Conservation (phyloP, 1,140 invertebrate species). For the Atta cephalotes region DNA sequence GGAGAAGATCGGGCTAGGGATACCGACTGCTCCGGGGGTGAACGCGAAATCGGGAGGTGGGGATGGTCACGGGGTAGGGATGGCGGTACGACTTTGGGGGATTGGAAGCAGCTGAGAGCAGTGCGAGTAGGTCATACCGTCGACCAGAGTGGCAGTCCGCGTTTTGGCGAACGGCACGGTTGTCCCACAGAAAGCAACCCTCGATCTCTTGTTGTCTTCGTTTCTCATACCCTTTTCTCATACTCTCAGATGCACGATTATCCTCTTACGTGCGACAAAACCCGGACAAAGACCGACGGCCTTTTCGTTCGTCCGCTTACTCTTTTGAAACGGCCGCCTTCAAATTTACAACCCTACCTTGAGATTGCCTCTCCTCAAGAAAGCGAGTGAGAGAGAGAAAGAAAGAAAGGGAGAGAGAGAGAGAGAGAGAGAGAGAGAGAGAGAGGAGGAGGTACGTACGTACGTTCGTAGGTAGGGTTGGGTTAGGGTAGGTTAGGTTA, state of each 20-base stretch:
- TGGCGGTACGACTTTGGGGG: conserved; percentile 77
- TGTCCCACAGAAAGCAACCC: conserved; percentile 55
- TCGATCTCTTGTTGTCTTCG: conserved; percentile 35
- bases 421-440: conserved; percentile 11
- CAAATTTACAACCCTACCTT: background rate
- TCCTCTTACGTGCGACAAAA: conserved; percentile 3
- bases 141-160: conserved; percentile 81
- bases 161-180: conserved; percentile 78
- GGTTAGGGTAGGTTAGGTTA: too few relatives aligned
- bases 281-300: background rate
- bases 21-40: conserved; percentile 51
- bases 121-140: conserved; percentile 84
- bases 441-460: too few relatives aligned
- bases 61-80: conserved; percentile 63
- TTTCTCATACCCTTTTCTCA: background rate
- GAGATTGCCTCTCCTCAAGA: conserved; percentile 9
- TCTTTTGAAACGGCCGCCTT: conserved; percentile 22
- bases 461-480: too few relatives aligned
- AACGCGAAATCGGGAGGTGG: conserved; percentile 41
- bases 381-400: background rate
- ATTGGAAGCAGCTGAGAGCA: conserved; percentile 84
- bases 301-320: background rate
- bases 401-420: background rate
- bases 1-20: conserved; percentile 51
- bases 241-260: conserved; percentile 15